A percentile compares a stretch with the other conserved stretches of the same genome.
Evolutionary conservation across 2,888 invertebrate genomes (phyloP).

Genomic region (Lasioglossum lativentre): DNA sequence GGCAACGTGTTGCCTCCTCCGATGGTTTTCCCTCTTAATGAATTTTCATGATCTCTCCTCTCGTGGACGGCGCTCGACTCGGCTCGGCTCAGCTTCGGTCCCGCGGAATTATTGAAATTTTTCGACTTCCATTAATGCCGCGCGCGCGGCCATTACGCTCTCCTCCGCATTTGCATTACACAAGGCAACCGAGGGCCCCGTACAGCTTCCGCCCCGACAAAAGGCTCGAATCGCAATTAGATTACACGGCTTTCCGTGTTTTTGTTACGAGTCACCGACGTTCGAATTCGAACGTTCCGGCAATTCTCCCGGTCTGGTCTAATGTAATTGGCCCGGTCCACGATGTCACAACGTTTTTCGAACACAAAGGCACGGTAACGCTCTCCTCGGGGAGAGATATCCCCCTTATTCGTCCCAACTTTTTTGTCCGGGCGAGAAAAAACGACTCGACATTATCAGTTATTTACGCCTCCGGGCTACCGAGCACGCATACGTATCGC

Average conservation of each 20-base stretch:
- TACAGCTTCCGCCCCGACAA: background rate
- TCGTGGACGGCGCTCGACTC: too few species aligned
- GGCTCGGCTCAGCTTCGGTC: background rate
- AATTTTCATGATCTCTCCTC: constrained; percentile 33
- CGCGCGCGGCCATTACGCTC: constrained; percentile 2
- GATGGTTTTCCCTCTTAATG: constrained; percentile 30
- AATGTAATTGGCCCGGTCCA: constrained; percentile 10
- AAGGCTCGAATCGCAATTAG: constrained; percentile 1
- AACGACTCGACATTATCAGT: constrained; percentile 15
- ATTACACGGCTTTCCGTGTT: constrained; percentile 9
- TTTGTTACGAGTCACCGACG: background rate
- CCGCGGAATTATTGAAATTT: background rate
- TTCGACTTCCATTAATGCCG: constrained; percentile 25
- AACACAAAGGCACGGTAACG: background rate
- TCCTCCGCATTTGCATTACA: constrained; percentile 24
- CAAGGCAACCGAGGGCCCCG: background rate
- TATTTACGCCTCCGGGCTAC: constrained; percentile 35
- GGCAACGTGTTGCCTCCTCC: constrained; percentile 25
- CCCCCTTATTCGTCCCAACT: background rate
- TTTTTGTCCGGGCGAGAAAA: background rate
- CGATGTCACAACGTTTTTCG: background rate
- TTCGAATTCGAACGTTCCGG: background rate
- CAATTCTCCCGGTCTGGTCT: constrained; percentile 1
- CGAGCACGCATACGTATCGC: constrained; percentile 25
- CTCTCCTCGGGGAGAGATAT: constrained; percentile 5